A percentile compares a stretch with the other conserved stretches of the same genome.
phyloP scores from a whole-genome alignment of 2,113 vertebrate species.

The Misgurnus mizolepis region DNA sequence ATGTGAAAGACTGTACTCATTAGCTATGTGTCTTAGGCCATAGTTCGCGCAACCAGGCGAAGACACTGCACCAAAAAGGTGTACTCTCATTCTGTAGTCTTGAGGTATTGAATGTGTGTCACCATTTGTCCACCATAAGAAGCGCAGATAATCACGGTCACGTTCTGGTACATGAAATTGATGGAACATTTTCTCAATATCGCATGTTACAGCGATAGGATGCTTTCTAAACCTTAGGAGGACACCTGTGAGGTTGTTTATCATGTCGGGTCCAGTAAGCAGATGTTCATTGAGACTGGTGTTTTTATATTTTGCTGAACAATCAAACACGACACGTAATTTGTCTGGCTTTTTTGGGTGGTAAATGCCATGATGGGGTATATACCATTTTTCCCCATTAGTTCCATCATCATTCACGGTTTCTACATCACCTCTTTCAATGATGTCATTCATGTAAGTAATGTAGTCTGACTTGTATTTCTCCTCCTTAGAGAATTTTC shows the following conservation, averaged over 20 bases:
- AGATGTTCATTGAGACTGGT: slow-evolving; percentile 40
- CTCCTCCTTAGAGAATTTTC: neutral
- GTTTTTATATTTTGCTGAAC: slow-evolving; percentile 1
- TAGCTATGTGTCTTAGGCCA: slow-evolving; percentile 1
- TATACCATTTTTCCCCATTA: slow-evolving; percentile 21
- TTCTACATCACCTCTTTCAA: neutral
- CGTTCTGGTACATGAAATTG: neutral
- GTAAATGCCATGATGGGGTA: neutral
- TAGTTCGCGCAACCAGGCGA: slow-evolving; percentile 15
- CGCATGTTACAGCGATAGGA: too few relatives aligned
- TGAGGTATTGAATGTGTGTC: neutral
- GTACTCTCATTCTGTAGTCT: neutral
- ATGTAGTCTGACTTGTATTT: too few relatives aligned
- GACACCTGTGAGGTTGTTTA: too few relatives aligned
- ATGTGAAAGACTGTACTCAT: neutral
- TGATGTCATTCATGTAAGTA: neutral
- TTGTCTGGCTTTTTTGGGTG: too few relatives aligned
- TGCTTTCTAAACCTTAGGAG: too few relatives aligned
- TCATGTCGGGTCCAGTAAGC: too few relatives aligned
- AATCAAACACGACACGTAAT: too few relatives aligned
- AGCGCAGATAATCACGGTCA: neutral
- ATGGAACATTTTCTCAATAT: slow-evolving; percentile 2
- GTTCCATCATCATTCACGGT: neutral
- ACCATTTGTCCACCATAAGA: slow-evolving; percentile 28
- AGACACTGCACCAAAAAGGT: slow-evolving; percentile 15